Base-by-base conservation (phyloP, 1,140 invertebrate genomes). In the Lucilia sericata region DNA sequence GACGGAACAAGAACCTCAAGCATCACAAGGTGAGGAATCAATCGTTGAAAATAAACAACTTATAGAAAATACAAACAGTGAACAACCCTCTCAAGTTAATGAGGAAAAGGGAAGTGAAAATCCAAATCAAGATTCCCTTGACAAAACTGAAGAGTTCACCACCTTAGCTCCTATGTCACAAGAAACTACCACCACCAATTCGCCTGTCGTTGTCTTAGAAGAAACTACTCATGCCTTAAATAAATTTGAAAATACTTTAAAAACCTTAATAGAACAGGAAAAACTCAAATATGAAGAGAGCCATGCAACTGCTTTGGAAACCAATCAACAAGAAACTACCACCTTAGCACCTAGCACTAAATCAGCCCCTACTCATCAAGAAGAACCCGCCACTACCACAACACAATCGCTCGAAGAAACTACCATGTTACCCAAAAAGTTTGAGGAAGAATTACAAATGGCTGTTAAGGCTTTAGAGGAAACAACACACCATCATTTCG, bases 401-500 rank as follows among this genome's bases (percentile, higher is more conserved):
- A 14, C 51, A 49, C 60, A 30, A 3, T 30, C 25, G 5, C 42
- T 42, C 0, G 76, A 80, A 49, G 76, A 80, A 19, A 80, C 76
- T 0, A 80, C 76, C 17, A 21, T 70, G 65, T 30, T 30, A 3
- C 65, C 65, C 9, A 25, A 19, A 70, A 70, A 70, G 9, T 70
- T 70, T n/a, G 65, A 70, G 10, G 65, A 80, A 49, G 42, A 49
- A 25, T 13, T 80, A 19, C 36, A 21, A 21, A 49, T 49, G 34
- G n/a, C 36, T 47, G 36, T 78, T 42, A 78, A 47, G 19, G 19
- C n/a, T 25, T 49, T 80, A 17, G 75, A 78, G 17, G n/a, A 13
- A n/a, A 51, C 76, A 25, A 80, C 76, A 25, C 76, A 80, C 21
- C 76, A 80, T 49, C 76, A 80, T 17, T 70, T 70, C 10, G 65